A percentile compares a stretch with the other conserved stretches of the same genome.
Evolutionary conservation across 37 sponge, comb jelly and placozoan species (phyloP).

Genomic region (Aphrocallistes beatrix): DNA sequence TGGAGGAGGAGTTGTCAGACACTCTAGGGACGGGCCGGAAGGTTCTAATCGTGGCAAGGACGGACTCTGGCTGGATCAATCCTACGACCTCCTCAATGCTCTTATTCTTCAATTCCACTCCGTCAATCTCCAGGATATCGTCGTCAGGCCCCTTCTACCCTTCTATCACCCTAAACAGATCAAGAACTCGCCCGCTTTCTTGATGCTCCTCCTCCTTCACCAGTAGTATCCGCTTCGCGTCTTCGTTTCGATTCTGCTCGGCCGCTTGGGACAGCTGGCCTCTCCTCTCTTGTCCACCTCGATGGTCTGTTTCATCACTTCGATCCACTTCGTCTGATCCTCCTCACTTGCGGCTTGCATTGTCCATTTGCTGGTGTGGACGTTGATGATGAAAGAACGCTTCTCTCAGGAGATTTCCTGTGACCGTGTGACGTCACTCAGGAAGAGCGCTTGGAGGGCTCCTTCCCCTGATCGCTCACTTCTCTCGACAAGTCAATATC

Average conservation of each 20-base stretch:
- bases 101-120: slow-evolving; percentile 29
- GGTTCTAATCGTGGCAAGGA: slow-evolving; percentile 60
- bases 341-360: slow-evolving; percentile 39
- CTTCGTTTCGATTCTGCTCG: slow-evolving; percentile 22
- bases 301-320: slow-evolving; percentile 20
- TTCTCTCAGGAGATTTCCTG: slow-evolving; percentile 33
- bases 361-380: slow-evolving; percentile 31
- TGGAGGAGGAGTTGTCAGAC: background rate
- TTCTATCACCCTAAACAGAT: slow-evolving; percentile 45
- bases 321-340: slow-evolving; percentile 40
- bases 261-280: background rate
- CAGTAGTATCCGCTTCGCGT: slow-evolving; percentile 52
- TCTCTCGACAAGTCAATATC: no score
- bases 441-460: slow-evolving; percentile 47
- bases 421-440: slow-evolving; percentile 40
- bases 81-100: slow-evolving; percentile 32
- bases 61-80: slow-evolving; percentile 42
- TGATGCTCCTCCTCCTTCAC: slow-evolving; percentile 50
- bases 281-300: slow-evolving; percentile 51
- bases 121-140: slow-evolving; percentile 59
- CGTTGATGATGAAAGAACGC: slow-evolving; percentile 35
- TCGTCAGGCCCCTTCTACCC: slow-evolving; percentile 64
- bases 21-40: slow-evolving; percentile 23
- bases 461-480: background rate
- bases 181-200: slow-evolving; percentile 53